phyloP scores from a whole-genome alignment of 2,113 vertebrate species.

The Caranx ignobilis region DNA sequence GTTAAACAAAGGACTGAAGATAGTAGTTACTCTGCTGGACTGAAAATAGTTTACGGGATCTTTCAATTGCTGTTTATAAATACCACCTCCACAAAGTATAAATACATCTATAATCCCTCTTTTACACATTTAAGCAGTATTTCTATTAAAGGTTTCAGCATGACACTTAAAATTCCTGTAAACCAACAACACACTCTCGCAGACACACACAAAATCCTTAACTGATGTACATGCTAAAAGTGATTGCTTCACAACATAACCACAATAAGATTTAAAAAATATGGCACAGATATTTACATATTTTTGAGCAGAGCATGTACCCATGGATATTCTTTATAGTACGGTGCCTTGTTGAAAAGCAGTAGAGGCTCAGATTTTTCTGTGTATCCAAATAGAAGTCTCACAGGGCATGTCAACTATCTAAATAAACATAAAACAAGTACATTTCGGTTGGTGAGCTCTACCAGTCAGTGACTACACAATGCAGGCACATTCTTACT shows the following conservation, averaged over 20 bases:
- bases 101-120: conserved; percentile 82
- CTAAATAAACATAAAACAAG: conserved; percentile 25
- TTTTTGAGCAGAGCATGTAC: conserved; percentile 52
- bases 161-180: conserved; percentile 72
- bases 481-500: conserved; percentile 38
- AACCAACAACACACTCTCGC: conserved; percentile 60
- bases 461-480: conserved; percentile 27
- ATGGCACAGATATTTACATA: conserved; percentile 78
- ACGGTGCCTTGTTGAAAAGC: conserved; percentile 35
- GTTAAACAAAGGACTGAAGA: conserved; percentile 80
- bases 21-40: conserved; percentile 73
- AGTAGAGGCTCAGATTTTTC: conserved; percentile 59
- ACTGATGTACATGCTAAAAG: conserved; percentile 62
- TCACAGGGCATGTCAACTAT: conserved; percentile 23
- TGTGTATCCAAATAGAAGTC: conserved; percentile 26
- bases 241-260: conserved; percentile 65
- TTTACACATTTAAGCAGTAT: conserved; percentile 75
- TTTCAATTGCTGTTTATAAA: conserved; percentile 80
- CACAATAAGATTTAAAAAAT: conserved; percentile 59
- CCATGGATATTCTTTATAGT: conserved; percentile 21
- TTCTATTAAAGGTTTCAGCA: conserved; percentile 64
- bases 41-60: conserved; percentile 71
- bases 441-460: conserved; percentile 22
- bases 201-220: conserved; percentile 51
- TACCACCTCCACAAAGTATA: conserved; percentile 80